Conservation (phyloP, 2,797 vertebrate genomes). For the Gobionotothen gibberifrons region DNA sequence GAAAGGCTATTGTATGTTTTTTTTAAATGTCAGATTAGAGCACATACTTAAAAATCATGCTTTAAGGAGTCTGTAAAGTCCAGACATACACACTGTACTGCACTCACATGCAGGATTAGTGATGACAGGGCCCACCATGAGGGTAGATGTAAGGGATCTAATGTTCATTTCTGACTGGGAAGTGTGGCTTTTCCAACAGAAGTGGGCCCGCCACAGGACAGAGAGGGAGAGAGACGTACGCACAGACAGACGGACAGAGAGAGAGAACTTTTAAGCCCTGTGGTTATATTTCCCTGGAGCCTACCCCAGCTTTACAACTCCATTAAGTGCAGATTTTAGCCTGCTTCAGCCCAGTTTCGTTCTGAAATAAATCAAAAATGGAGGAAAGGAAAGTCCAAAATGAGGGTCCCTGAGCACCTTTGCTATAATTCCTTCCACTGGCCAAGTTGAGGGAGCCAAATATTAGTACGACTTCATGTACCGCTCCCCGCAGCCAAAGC, state of each 20-base stretch:
- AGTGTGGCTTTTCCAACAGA: conserved; percentile 53
- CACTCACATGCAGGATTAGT: conserved; percentile 27
- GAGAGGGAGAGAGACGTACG: conserved; percentile 30
- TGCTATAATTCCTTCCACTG: conserved; percentile 68
- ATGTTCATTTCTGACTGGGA: conserved; percentile 33
- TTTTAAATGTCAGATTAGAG: conserved; percentile 4
- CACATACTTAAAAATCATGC: conserved; percentile 1
- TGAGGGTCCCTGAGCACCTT: conserved; percentile 67
- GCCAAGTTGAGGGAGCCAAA: conserved; percentile 66
- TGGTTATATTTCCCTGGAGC: conserved; percentile 80
- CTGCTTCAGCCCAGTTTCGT: conserved; percentile 76
- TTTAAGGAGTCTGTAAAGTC: background rate
- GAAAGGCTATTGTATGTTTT: conserved; percentile 21
- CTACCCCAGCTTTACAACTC: conserved; percentile 76
- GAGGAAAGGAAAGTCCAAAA: conserved; percentile 68
- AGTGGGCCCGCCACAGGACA: conserved; percentile 51
- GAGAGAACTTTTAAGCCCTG: conserved; percentile 65
- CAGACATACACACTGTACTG: conserved; percentile 9
- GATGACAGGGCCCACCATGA: conserved; percentile 60
- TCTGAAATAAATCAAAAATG: conserved; percentile 82
- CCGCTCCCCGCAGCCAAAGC: conserved; percentile 42
- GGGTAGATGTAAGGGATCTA: conserved; percentile 31
- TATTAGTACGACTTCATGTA: conserved; percentile 67
- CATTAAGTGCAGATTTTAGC: conserved; percentile 80
- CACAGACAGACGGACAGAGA: conserved; percentile 32